Evolutionary conservation across 2,888 invertebrate genomes (phyloP).

Genomic region (Oligia latruncula): DNA sequence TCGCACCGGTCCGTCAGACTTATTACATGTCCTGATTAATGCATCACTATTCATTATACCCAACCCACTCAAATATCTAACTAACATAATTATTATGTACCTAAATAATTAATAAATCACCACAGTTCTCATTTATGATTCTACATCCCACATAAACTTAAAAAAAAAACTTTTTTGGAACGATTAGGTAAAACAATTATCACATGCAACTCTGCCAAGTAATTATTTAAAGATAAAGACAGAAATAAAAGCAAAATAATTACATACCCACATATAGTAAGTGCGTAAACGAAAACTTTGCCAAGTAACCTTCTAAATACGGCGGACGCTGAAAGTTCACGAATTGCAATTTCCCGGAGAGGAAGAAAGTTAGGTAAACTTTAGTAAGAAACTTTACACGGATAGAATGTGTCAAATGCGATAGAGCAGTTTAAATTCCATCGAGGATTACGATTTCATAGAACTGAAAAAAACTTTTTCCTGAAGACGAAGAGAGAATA

Average conservation of each 20-base stretch:
- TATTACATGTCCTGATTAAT: conserved; percentile 73
- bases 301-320: conserved; percentile 58
- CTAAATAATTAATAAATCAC: conserved; percentile 14
- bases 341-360: conserved; percentile 34
- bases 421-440: background rate
- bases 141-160: background rate
- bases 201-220: conserved; percentile 48
- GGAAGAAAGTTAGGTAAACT: conserved; percentile 31
- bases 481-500: background rate
- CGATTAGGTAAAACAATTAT: conserved; percentile 42
- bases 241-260: conserved; percentile 31
- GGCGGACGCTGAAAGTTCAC: conserved; percentile 51
- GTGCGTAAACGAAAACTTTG: conserved; percentile 47
- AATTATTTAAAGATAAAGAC: conserved; percentile 31
- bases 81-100: conserved; percentile 11
- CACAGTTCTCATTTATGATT: conserved; percentile 16
- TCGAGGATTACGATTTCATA: background rate
- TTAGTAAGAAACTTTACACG: conserved; percentile 26
- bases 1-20: conserved; percentile 74
- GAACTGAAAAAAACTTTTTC: conserved; percentile 4
- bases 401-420: background rate
- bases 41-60: conserved; percentile 71
- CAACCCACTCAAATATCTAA: conserved; percentile 29
- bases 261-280: conserved; percentile 21
- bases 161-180: conserved; percentile 11